Percentiles rank a stretch among this genome's conserved stretches.
These are phyloP conservation scores for Clinocottus analis DNA, from an alignment of 2,113 vertebrate genomes.

Conservation along the genomic window DNA sequence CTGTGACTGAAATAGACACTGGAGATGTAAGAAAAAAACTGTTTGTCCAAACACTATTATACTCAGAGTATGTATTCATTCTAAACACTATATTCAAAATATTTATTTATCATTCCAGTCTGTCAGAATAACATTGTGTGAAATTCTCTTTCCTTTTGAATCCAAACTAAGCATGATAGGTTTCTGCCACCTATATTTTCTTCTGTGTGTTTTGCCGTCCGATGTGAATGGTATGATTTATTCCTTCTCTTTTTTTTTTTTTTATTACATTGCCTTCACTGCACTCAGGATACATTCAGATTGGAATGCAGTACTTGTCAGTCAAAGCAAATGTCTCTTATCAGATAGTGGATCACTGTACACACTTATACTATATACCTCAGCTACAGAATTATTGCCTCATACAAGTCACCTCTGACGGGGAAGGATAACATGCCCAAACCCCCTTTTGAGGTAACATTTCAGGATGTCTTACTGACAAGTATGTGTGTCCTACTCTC, in stretches of 20 bases:
- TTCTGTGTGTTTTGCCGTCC: constrained; percentile 17
- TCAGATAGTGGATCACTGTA: constrained; percentile 33
- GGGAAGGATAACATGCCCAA: constrained; percentile 1
- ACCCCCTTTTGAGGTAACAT: constrained; percentile 43
- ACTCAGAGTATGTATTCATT: constrained; percentile 26
- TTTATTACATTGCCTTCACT: constrained; percentile 56
- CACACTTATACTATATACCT: constrained; percentile 55
- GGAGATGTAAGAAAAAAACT: background rate
- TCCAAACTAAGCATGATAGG: constrained; percentile 12
- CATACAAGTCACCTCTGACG: constrained; percentile 35
- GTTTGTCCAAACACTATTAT: constrained; percentile 20
- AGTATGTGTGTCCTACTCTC: constrained; percentile 35
- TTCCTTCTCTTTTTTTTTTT: constrained; percentile 18
- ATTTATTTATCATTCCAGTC: constrained; percentile 35
- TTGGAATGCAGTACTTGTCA: constrained; percentile 41
- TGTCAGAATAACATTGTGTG: constrained; percentile 11
- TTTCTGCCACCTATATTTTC: background rate
- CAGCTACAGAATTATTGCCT: constrained; percentile 57
- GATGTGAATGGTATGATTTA: constrained; percentile 13
- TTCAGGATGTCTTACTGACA: constrained; percentile 54
- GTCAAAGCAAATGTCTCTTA: constrained; percentile 28
- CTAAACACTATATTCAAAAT: constrained; percentile 7
- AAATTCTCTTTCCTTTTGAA: constrained; percentile 23
- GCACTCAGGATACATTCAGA: constrained; percentile 60
- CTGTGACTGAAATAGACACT: constrained; percentile 20